Evolutionary conservation across 2,797 vertebrate species (phyloP).

Genomic region (Argya squamiceps): DNA sequence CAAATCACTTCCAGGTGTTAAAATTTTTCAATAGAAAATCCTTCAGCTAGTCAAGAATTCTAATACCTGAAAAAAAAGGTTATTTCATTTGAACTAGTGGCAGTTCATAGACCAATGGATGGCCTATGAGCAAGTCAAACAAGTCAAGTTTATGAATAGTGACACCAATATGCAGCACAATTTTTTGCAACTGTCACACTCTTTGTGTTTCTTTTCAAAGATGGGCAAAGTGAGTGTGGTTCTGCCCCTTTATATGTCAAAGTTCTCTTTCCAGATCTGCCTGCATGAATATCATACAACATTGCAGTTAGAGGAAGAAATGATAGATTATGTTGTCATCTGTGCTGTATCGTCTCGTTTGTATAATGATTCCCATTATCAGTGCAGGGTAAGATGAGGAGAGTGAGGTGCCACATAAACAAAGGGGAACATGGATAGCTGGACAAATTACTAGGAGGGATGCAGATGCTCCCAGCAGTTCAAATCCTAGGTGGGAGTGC

Average conservation of each 20-base stretch:
- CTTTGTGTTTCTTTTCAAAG: background rate
- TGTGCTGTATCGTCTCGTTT: background rate
- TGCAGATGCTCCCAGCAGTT: background rate
- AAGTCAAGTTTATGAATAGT: background rate
- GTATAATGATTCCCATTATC: background rate
- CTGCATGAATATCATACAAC: background rate
- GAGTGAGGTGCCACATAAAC: background rate
- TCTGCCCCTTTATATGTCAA: background rate
- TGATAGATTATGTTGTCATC: constrained; percentile 4
- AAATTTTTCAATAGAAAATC: background rate
- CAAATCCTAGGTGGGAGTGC: background rate
- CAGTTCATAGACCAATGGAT: background rate
- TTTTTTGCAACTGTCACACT: background rate
- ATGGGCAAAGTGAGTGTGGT: background rate
- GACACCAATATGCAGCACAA: background rate
- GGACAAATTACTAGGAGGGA: background rate
- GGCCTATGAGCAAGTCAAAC: background rate
- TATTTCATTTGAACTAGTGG: background rate
- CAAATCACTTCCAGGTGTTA: background rate
- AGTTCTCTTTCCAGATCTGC: background rate
- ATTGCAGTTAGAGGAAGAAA: background rate
- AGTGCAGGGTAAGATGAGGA: background rate
- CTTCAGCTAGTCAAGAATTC: background rate
- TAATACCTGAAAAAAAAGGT: background rate
- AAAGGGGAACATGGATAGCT: background rate